phyloP scores from a whole-genome alignment of 92 coral and sea anemone genomes.

The Paragorgia papillata region DNA sequence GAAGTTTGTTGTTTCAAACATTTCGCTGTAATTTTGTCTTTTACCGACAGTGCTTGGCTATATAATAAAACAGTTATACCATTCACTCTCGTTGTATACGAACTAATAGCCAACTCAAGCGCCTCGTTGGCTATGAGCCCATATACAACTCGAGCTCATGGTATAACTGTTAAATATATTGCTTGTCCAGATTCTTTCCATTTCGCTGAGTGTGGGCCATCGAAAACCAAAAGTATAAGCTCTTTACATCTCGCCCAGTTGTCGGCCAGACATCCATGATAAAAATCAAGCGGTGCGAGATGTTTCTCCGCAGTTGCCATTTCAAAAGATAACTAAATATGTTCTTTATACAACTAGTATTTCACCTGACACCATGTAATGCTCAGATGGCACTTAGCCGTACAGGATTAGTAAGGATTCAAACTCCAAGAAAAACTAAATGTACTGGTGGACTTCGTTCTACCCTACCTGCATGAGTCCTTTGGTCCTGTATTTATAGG shows the following conservation, averaged over 20 bases:
- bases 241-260: conserved; percentile 4
- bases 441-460: too few relatives aligned
- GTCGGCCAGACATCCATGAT: neutral
- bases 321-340: neutral
- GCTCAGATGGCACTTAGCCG: neutral
- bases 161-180: too few relatives aligned
- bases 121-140: too few relatives aligned
- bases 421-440: neutral
- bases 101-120: too few relatives aligned
- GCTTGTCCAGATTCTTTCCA: conserved; percentile 11
- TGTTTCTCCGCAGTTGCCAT: neutral
- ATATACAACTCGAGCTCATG: too few relatives aligned
- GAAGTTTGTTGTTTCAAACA: too few relatives aligned
- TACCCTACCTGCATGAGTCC: too few relatives aligned
- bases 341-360: neutral
- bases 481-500: too few relatives aligned
- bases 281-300: conserved; percentile 1
- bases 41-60: too few relatives aligned
- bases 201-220: conserved; percentile 2
- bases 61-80: too few relatives aligned
- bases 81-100: too few relatives aligned
- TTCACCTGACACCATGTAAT: conserved; percentile 11
- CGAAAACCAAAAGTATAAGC: neutral
- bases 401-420: neutral
- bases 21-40: too few relatives aligned